Evolutionary conservation across 2,797 vertebrate genomes (phyloP).

Genomic region (Anniella stebbinsi): DNA sequence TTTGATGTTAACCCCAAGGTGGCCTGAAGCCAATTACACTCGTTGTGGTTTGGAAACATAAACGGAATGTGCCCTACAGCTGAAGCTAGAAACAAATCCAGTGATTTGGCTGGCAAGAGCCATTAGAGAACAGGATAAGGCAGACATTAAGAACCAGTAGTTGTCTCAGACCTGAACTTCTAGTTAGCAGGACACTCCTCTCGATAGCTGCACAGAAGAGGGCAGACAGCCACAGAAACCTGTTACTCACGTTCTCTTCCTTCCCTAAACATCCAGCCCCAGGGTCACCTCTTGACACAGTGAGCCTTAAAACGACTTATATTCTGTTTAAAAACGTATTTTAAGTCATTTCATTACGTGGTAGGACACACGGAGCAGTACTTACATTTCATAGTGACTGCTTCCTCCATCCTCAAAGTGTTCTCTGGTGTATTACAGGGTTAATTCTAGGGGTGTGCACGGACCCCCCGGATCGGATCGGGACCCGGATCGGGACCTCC

Average conservation of each 20-base stretch:
- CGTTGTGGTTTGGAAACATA: not conserved
- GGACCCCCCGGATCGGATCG: no score
- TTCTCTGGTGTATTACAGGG: no score
- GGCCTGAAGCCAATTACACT: not conserved
- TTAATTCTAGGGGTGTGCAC: no score
- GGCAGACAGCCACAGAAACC: not conserved
- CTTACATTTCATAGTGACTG: no score
- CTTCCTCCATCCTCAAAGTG: no score
- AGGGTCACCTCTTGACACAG: not conserved
- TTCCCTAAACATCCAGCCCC: not conserved
- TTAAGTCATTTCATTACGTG: no score
- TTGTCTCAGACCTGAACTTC: not conserved
- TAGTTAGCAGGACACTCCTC: not conserved
- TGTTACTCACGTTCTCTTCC: constrained; percentile 22
- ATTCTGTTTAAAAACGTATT: no score
- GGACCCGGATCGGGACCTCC: no score
- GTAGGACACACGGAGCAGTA: no score
- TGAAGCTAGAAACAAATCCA: not conserved
- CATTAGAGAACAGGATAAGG: not conserved
- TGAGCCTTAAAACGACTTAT: no score
- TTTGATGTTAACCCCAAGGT: not conserved
- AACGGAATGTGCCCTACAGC: not conserved
- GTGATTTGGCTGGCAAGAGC: not conserved
- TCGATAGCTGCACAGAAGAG: not conserved
- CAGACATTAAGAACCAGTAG: not conserved